A percentile compares a stretch with the other conserved stretches of the same genome.
These are phyloP conservation scores for Ranitomeya imitator DNA, from an alignment of 2,113 vertebrate species.

Conservation along the genomic window DNA sequence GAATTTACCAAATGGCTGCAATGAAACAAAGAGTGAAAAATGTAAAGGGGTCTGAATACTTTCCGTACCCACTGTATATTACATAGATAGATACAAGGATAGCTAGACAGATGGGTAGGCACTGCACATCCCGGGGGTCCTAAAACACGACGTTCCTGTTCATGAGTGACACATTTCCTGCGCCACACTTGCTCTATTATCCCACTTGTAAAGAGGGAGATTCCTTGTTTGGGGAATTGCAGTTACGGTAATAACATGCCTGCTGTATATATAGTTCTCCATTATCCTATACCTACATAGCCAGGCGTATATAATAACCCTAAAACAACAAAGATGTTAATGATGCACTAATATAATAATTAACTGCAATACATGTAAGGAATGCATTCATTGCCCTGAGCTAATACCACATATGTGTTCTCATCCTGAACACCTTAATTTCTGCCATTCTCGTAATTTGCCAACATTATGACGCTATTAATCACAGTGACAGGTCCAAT, in stretches of 20 bases:
- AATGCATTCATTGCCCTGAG: neutral
- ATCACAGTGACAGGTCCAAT: constrained; percentile 21
- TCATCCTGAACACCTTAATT: neutral
- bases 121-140: neutral
- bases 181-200: neutral
- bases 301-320: neutral
- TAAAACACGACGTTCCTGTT: neutral
- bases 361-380: neutral
- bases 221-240: no score
- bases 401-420: neutral
- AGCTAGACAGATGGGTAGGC: no score
- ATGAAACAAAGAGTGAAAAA: no score
- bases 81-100: no score
- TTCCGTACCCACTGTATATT: no score
- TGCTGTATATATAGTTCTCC: no score
- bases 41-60: no score
- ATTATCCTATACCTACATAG: neutral
- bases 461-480: constrained; percentile 15
- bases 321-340: neutral
- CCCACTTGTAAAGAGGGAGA: neutral
- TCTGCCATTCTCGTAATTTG: constrained; percentile 3
- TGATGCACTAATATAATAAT: neutral
- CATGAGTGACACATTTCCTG: neutral
- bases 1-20: no score
- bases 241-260: no score